Percentiles rank a stretch among this genome's conserved stretches.
Evolutionary conservation across 2,888 invertebrate species (phyloP).

Genomic region (Anagyrus pseudococci): DNA sequence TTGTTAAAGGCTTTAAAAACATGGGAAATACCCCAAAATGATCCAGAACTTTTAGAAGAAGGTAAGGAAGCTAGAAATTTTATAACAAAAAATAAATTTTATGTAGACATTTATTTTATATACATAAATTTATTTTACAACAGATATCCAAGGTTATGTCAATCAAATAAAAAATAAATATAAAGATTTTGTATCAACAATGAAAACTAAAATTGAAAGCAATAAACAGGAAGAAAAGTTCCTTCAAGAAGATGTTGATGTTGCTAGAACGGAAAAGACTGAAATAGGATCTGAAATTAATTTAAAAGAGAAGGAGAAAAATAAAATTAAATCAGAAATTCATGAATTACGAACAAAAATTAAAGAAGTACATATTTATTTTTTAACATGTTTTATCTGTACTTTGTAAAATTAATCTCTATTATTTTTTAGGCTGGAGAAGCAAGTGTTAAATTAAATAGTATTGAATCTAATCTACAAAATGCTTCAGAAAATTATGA

Average conservation of each 20-base stretch:
- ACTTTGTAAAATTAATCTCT: conserved; percentile 34
- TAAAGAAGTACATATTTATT: conserved; percentile 67
- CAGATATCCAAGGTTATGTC: conserved; percentile 44
- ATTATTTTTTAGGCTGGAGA: conserved; percentile 59
- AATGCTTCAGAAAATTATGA: conserved; percentile 48
- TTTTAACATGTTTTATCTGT: not conserved
- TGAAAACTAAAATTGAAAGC: conserved; percentile 50
- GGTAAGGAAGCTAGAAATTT: conserved; percentile 39
- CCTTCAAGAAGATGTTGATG: conserved; percentile 67
- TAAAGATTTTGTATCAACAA: conserved; percentile 47
- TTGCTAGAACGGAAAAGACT: conserved; percentile 65
- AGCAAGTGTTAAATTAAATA: conserved; percentile 62
- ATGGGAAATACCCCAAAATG: conserved; percentile 48
- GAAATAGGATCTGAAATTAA: conserved; percentile 72
- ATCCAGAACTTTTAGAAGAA: conserved; percentile 45
- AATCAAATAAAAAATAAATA: conserved; percentile 42
- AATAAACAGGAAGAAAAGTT: conserved; percentile 64
- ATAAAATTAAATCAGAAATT: conserved; percentile 67
- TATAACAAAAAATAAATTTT: conserved; percentile 14
- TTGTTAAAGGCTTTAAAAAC: conserved; percentile 54
- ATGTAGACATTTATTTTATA: conserved; percentile 7
- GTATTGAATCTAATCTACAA: conserved; percentile 51
- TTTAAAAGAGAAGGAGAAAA: conserved; percentile 67
- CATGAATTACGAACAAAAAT: conserved; percentile 68
- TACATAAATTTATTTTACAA: conserved; percentile 20